These are phyloP conservation scores for Mionectes macconnelli DNA, from an alignment of 2,113 vertebrate species.

Conservation along the genomic window DNA sequence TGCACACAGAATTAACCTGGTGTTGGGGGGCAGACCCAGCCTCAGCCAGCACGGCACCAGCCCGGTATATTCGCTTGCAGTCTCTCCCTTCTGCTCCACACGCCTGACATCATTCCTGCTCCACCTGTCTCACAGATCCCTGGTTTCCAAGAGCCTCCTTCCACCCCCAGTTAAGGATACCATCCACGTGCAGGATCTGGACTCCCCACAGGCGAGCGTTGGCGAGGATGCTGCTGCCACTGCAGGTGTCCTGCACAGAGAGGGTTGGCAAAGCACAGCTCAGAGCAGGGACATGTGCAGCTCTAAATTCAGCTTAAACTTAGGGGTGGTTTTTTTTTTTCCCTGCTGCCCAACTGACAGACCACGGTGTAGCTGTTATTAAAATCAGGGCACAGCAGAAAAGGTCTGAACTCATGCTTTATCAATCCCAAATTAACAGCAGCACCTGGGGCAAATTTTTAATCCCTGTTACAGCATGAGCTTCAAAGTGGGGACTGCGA, in stretches of 20 bases:
- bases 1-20: accelerated
- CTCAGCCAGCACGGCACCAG: background rate
- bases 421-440: background rate
- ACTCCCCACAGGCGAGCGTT: conserved; percentile 83
- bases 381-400: background rate
- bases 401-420: background rate
- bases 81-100: background rate
- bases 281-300: background rate
- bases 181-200: conserved; percentile 79
- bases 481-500: background rate
- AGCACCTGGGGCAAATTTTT: background rate
- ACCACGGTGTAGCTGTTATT: background rate
- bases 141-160: background rate
- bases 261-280: background rate
- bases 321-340: no score
- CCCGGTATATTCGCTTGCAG: background rate
- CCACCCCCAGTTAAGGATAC: conserved; percentile 67
- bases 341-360: background rate
- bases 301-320: background rate
- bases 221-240: conserved; percentile 74
- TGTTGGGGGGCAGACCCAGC: background rate
- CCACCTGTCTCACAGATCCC: background rate
- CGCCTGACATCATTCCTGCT: background rate
- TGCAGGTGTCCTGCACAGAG: conserved; percentile 71
- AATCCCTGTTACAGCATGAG: background rate